Evolutionary conservation across 1,140 invertebrate genomes (phyloP).

Genomic region (Tyrophagus putrescentiae): DNA sequence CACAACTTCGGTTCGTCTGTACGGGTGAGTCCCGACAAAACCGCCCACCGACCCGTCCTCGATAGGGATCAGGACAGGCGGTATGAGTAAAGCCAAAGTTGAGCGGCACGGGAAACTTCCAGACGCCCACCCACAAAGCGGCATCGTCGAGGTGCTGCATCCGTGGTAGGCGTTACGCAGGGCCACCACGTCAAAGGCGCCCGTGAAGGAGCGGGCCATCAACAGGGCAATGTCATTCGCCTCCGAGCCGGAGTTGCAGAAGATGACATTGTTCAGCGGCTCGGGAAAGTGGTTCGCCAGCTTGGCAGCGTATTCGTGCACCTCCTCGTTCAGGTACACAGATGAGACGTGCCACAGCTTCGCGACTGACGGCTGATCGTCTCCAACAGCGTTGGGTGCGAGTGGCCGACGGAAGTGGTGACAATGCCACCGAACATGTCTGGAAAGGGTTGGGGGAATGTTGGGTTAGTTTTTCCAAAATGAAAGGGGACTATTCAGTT

Average conservation of each 20-base stretch:
- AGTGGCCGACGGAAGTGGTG: conserved; percentile 92
- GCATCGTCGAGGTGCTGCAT: conserved; percentile 62
- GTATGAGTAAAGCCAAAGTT: conserved; percentile 64
- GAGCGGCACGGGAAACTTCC: conserved; percentile 56
- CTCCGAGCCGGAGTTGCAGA: conserved; percentile 91
- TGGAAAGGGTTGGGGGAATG: conserved; percentile 30
- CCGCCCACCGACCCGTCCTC: conserved; percentile 71
- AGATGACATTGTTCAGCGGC: conserved; percentile 53
- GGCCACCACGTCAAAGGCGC: conserved; percentile 66
- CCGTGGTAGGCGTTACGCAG: conserved; percentile 79
- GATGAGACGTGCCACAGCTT: conserved; percentile 79
- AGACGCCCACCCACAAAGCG: conserved; percentile 62
- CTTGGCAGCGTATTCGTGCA: conserved; percentile 77
- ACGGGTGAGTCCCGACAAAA: conserved; percentile 70
- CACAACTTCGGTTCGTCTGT: conserved; percentile 50
- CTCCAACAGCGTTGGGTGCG: conserved; percentile 65
- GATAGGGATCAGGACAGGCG: conserved; percentile 77
- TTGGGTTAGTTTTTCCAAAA: background rate
- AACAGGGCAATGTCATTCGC: conserved; percentile 85
- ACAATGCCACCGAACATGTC: conserved; percentile 88
- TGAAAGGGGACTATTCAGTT: background rate
- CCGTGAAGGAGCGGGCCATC: conserved; percentile 67
- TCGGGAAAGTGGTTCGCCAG: conserved; percentile 63
- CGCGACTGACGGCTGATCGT: conserved; percentile 59
- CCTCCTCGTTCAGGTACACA: conserved; percentile 71